Evolutionary conservation across 2,797 vertebrate genomes (phyloP), one percentile per base, ranked within the genome.

Genomic region (Anabacerthia variegaticeps): DNA sequence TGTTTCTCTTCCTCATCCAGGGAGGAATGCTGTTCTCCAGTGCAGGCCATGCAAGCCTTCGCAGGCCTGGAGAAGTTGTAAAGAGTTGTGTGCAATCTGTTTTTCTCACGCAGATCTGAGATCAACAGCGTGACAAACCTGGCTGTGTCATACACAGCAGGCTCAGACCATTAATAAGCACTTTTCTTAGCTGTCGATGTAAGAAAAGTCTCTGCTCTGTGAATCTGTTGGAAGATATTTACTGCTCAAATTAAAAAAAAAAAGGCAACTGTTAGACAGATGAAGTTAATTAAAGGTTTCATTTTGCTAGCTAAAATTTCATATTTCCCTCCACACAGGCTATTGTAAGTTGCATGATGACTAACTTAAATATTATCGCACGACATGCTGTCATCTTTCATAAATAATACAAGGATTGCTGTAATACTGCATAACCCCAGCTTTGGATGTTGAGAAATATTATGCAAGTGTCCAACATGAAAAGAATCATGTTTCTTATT

Each of bases 401-500:
- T 80, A 93, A 95, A 85, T 92, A 96, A 94, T 87, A 62, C 63
- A 83, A 77, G 30, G 67, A 75, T 86, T 97, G 58, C 85, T 91
- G 82, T 84, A 94, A 95, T 92, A 74, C 77, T 88, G 84, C 74
- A 67, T 87, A 92, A 97, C 87, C 49, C 90, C 74, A 68, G 6
- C 12, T 90, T 74, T 87, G 83, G 74, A 92, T 92, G 77, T 74
- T 65, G 88, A 94, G 68, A 94, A 95, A 90, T 72, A 68, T 88
- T 95, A 87, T 92, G 86, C 90, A 95, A 96, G 86, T 74, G 93
- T 93, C 87, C 85, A 79, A 81, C 73, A 86, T 88, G 85, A 97
- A 94, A 92, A 92, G 78, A 93, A 87, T 96, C 85, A 51, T 94
- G 81, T 95, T 82, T 92, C 88, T 91, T 96, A 89, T 88, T 92